These are phyloP conservation scores for Cyprinodon brontotheroides DNA, from an alignment of 2,113 vertebrate genomes.

Conservation along the genomic window DNA sequence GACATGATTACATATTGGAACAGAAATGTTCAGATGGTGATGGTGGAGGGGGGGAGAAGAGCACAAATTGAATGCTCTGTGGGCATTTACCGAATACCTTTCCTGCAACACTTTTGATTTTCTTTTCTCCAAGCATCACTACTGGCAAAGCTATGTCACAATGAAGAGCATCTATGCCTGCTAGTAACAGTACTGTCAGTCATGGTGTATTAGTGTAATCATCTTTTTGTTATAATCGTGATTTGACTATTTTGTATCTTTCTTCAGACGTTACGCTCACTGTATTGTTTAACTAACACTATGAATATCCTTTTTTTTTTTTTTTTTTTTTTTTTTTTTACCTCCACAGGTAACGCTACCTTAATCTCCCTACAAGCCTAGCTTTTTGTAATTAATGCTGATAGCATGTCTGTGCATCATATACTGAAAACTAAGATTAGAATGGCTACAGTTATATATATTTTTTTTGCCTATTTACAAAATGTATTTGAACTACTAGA, in stretches of 20 bases:
- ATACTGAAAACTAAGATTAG: slow-evolving; percentile 74
- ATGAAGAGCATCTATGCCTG: slow-evolving; percentile 53
- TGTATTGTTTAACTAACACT: slow-evolving; percentile 79
- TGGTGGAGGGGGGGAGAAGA: slow-evolving; percentile 59
- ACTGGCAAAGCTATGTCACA: slow-evolving; percentile 64
- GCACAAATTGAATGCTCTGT: slow-evolving; percentile 64
- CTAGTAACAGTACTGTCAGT: slow-evolving; percentile 64
- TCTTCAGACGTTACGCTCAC: slow-evolving; percentile 71
- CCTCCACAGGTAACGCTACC: slow-evolving; percentile 73
- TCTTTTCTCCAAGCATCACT: slow-evolving; percentile 61
- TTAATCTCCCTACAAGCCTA: slow-evolving; percentile 69
- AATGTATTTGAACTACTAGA: slow-evolving; percentile 77
- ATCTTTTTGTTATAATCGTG: slow-evolving; percentile 69
- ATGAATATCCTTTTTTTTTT: slow-evolving; percentile 72
- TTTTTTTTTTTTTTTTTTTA: slow-evolving; percentile 71
- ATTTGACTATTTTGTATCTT: slow-evolving; percentile 72
- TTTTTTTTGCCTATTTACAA: slow-evolving; percentile 70
- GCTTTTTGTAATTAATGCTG: slow-evolving; percentile 76
- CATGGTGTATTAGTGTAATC: slow-evolving; percentile 59
- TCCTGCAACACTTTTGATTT: slow-evolving; percentile 62
- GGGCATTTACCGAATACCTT: slow-evolving; percentile 67
- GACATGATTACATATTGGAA: slow-evolving; percentile 46
- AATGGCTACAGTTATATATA: slow-evolving; percentile 62
- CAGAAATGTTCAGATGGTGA: slow-evolving; percentile 53
- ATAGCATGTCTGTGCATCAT: slow-evolving; percentile 74